A percentile compares a stretch with the other conserved stretches of the same genome.
These are phyloP conservation scores for Alces alces DNA, from an alignment of 2,113 vertebrate species.

Conservation along the genomic window DNA sequence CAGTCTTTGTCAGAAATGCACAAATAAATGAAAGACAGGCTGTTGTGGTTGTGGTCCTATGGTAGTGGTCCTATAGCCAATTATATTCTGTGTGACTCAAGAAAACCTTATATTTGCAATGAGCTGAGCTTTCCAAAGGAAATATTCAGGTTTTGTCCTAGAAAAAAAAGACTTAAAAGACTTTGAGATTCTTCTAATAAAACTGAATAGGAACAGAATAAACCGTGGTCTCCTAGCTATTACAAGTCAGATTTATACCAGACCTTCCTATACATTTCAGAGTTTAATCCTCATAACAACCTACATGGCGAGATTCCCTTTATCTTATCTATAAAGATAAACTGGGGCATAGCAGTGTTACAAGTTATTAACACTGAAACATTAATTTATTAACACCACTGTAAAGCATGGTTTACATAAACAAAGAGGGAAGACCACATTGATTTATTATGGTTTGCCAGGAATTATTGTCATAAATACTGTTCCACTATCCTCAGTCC, in stretches of 20 bases:
- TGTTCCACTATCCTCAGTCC: accelerated
- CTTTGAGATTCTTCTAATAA: not conserved
- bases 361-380: not conserved
- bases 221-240: not conserved
- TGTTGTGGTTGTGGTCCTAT: accelerated
- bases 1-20: not conserved
- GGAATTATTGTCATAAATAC: not conserved
- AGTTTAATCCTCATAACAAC: not conserved
- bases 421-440: not conserved
- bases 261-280: not conserved
- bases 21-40: not conserved
- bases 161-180: not conserved
- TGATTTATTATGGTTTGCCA: not conserved
- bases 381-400: not conserved
- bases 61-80: not conserved
- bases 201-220: not conserved
- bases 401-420: not conserved
- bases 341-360: not conserved
- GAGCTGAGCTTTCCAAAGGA: not conserved
- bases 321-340: not conserved
- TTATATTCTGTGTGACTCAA: not conserved
- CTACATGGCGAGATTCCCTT: not conserved
- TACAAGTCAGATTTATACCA: not conserved
- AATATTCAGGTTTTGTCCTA: not conserved
- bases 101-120: not conserved